Conservation (phyloP, 2,113 vertebrate species). For the Trachemys scripta region DNA sequence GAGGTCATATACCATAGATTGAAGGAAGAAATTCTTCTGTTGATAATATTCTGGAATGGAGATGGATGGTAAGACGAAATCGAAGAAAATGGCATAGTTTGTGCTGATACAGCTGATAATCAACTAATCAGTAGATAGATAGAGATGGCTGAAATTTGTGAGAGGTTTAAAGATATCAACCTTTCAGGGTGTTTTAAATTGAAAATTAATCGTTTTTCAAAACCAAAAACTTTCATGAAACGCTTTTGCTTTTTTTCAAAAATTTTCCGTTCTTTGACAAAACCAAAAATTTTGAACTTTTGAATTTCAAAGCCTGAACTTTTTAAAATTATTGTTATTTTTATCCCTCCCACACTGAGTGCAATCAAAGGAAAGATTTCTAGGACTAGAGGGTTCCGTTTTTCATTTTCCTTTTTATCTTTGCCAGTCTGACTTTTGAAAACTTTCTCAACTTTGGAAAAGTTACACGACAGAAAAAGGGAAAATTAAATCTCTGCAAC, state of each 20-base stretch:
- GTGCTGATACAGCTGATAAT: not conserved
- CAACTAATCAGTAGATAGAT: not conserved
- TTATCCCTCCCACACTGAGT: not conserved
- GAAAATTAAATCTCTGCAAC: not conserved
- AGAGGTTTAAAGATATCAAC: not conserved
- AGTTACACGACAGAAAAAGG: not conserved
- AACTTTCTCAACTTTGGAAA: not conserved
- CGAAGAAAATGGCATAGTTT: not conserved
- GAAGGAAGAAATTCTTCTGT: not conserved
- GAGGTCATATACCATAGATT: not conserved
- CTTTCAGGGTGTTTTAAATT: not conserved
- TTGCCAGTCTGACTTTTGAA: not conserved
- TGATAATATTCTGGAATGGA: not conserved
- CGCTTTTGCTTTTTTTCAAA: not conserved
- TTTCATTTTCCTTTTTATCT: not conserved
- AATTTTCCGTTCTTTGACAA: not conserved
- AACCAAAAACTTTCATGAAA: not conserved
- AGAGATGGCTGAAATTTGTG: not conserved
- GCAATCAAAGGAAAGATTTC: not conserved
- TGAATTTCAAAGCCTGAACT: not conserved
- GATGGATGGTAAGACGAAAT: not conserved
- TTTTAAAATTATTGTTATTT: not conserved
- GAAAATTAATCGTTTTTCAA: not conserved
- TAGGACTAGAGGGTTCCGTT: not conserved
- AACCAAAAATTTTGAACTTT: not conserved